Conservation (phyloP, 2,797 vertebrate genomes). For the Discoglossus pictus region DNA sequence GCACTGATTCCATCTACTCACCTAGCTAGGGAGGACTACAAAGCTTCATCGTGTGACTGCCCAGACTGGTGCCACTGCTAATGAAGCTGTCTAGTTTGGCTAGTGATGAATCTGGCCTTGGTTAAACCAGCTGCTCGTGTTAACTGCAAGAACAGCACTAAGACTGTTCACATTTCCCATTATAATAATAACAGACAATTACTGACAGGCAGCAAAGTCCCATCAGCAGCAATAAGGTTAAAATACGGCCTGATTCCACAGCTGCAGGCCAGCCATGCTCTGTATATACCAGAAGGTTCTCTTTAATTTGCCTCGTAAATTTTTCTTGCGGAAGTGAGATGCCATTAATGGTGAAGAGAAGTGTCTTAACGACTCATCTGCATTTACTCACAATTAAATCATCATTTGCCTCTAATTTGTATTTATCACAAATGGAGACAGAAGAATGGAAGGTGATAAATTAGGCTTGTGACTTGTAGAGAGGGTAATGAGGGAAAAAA, state of each 20-base stretch:
- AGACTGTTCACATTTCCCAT: no score
- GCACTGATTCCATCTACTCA: no score
- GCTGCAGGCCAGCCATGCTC: conserved; percentile 19
- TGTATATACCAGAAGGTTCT: conserved; percentile 35
- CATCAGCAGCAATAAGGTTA: conserved; percentile 18
- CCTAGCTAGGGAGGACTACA: no score
- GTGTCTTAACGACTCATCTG: conserved; percentile 28
- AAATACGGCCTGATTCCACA: conserved; percentile 21
- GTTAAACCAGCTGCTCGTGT: no score
- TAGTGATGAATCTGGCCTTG: no score
- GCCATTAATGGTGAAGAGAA: conserved; percentile 41
- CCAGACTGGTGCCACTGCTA: no score
- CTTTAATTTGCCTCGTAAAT: conserved; percentile 43
- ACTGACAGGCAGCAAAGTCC: not conserved
- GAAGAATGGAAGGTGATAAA: conserved; percentile 27
- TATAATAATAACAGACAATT: no score
- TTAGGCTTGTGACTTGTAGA: not conserved
- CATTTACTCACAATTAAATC: conserved; percentile 47
- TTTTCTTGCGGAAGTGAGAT: conserved; percentile 23
- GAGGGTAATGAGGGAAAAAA: conserved; percentile 17
- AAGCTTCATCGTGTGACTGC: no score
- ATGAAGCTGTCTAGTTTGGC: no score
- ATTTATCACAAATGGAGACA: conserved; percentile 30
- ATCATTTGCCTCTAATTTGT: conserved; percentile 38
- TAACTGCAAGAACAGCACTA: no score